These are phyloP conservation scores for Dryocosmus kuriphilus DNA, from an alignment of 2,888 invertebrate species.

Conservation along the genomic window DNA sequence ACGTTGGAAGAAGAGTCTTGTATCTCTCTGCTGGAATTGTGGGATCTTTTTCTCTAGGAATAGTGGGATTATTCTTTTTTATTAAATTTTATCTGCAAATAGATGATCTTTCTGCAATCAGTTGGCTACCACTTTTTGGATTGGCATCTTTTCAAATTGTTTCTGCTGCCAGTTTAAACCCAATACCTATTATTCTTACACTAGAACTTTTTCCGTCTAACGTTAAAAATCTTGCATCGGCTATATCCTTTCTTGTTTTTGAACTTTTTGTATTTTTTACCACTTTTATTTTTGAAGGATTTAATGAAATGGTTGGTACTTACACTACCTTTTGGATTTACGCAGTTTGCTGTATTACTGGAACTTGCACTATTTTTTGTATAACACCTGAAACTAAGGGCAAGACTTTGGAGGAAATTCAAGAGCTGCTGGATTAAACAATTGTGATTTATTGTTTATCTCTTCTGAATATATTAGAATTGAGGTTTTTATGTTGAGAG, in stretches of 20 bases:
- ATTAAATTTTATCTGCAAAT: constrained; percentile 78
- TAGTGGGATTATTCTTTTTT: constrained; percentile 81
- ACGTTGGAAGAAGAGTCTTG: constrained; percentile 82
- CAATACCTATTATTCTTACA: constrained; percentile 82
- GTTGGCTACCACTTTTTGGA: constrained; percentile 81
- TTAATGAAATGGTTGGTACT: constrained; percentile 79
- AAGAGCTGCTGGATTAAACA: constrained; percentile 62
- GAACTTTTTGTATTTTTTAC: constrained; percentile 81
- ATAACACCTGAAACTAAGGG: constrained; percentile 82
- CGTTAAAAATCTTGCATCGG: constrained; percentile 83
- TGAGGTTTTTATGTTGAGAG: too few relatives aligned
- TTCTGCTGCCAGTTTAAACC: constrained; percentile 82
- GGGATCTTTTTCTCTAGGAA: constrained; percentile 79
- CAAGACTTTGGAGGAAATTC: constrained; percentile 81
- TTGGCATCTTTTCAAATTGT: constrained; percentile 82
- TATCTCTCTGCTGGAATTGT: constrained; percentile 79
- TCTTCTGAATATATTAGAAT: too few relatives aligned
- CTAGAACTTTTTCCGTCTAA: constrained; percentile 83
- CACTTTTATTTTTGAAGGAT: constrained; percentile 80
- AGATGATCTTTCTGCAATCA: constrained; percentile 78
- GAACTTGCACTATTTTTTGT: constrained; percentile 79
- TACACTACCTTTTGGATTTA: constrained; percentile 81
- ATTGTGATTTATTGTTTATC: too few relatives aligned
- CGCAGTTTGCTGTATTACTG: constrained; percentile 66
- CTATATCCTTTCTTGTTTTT: constrained; percentile 82